A percentile compares a stretch with the other conserved stretches of the same genome.
Evolutionary conservation across 2,888 invertebrate species (phyloP).

Genomic region (Clivina fossor): DNA sequence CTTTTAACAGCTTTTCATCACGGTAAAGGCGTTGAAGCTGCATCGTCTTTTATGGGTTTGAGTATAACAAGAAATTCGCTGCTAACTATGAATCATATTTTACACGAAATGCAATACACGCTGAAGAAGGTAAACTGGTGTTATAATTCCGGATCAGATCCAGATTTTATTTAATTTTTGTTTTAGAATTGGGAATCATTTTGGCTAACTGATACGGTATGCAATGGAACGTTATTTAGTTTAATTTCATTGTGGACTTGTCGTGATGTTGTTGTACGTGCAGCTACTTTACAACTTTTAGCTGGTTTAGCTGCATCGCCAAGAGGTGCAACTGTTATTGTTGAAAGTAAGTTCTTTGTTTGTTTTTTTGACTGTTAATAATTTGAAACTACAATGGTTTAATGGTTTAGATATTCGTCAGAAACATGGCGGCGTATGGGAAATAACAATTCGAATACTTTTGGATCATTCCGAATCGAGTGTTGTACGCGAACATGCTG

Average conservation of each 20-base stretch:
- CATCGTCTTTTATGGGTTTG: slow-evolving; percentile 59
- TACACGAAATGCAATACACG: slow-evolving; percentile 55
- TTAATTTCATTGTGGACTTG: slow-evolving; percentile 55
- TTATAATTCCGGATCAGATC: not conserved
- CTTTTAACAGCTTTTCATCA: slow-evolving; percentile 58
- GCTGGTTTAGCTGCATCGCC: slow-evolving; percentile 52
- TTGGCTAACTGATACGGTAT: slow-evolving; percentile 45
- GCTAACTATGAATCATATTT: slow-evolving; percentile 57
- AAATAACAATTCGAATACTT: slow-evolving; percentile 48
- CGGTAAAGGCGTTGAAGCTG: slow-evolving; percentile 54
- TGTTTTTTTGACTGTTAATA: slow-evolving; percentile 41
- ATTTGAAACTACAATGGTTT: slow-evolving; percentile 49
- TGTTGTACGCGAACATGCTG: slow-evolving; percentile 59
- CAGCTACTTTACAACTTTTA: slow-evolving; percentile 57
- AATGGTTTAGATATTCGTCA: slow-evolving; percentile 39
- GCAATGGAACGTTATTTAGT: slow-evolving; percentile 46
- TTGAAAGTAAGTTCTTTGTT: slow-evolving; percentile 47
- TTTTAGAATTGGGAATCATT: slow-evolving; percentile 48
- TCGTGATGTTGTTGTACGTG: slow-evolving; percentile 57
- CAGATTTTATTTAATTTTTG: slow-evolving; percentile 19
- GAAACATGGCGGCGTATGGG: slow-evolving; percentile 49
- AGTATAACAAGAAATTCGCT: slow-evolving; percentile 58
- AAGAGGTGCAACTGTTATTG: slow-evolving; percentile 46
- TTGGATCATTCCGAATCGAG: slow-evolving; percentile 57
- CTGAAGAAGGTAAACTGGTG: slow-evolving; percentile 50